Conservation (phyloP, 1,140 invertebrate genomes). For the Diachasma alloeum region DNA sequence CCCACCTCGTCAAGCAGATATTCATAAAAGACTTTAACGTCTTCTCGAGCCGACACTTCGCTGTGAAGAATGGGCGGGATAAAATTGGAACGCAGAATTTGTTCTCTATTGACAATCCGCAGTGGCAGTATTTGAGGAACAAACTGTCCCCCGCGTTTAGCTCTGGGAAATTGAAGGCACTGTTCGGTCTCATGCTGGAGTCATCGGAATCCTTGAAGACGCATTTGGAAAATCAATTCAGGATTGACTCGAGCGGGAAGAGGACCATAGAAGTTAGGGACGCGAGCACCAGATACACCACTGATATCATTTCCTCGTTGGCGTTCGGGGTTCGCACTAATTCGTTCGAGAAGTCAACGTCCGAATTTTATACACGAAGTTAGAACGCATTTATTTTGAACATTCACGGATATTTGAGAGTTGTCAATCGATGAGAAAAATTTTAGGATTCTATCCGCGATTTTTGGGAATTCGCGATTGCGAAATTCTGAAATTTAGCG, state of each 20-base stretch:
- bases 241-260: background rate
- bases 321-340: conserved; percentile 65
- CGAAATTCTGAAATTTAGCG: too few species aligned
- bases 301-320: conserved; percentile 66
- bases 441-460: background rate
- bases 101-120: conserved; percentile 51
- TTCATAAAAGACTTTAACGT: conserved; percentile 65
- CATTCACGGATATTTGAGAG: too few species aligned
- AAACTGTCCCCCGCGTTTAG: conserved; percentile 63
- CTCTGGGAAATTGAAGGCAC: conserved; percentile 58
- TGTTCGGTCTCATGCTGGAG: conserved; percentile 64
- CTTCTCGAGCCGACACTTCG: conserved; percentile 61
- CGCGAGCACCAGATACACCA: conserved; percentile 62
- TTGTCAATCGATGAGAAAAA: too few species aligned
- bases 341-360: conserved; percentile 56
- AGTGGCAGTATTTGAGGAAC: conserved; percentile 60
- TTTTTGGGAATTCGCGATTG: too few species aligned
- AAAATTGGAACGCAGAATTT: conserved; percentile 51
- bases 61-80: conserved; percentile 42
- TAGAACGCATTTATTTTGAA: background rate
- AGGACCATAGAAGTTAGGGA: conserved; percentile 57
- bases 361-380: conserved; percentile 54
- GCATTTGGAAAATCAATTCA: conserved; percentile 36
- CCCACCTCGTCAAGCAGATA: conserved; percentile 54
- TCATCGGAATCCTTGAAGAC: conserved; percentile 46